Conservation (phyloP, 2,113 vertebrate species). For the Neolamprologus cancellatus region DNA sequence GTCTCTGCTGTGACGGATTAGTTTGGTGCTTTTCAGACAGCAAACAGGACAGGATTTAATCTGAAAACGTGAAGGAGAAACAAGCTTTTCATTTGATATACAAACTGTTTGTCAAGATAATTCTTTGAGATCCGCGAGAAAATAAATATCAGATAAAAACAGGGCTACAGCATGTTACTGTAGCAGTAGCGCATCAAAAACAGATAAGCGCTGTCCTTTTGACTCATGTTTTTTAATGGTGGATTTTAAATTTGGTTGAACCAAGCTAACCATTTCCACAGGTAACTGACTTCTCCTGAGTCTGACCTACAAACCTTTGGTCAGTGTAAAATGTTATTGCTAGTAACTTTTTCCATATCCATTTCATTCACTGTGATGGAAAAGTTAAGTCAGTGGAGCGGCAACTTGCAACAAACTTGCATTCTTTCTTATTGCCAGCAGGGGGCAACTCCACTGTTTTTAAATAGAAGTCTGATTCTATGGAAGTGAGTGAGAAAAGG, state of each 20-base stretch:
- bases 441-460: background rate
- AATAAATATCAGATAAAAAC: background rate
- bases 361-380: background rate
- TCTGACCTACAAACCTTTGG: background rate
- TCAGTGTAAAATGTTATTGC: background rate
- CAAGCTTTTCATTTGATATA: background rate
- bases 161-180: background rate
- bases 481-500: background rate
- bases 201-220: background rate
- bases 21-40: slow-evolving; percentile 57
- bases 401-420: background rate
- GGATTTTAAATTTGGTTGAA: background rate
- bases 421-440: background rate
- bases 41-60: background rate
- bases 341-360: background rate
- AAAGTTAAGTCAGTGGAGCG: background rate
- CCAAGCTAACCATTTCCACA: background rate
- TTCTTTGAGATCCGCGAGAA: background rate
- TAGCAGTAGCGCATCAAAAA: background rate
- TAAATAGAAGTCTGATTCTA: background rate
- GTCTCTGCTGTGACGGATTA: background rate
- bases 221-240: background rate
- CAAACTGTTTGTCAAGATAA: background rate
- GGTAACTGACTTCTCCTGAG: background rate
- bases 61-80: background rate